Evolutionary conservation across 2,797 vertebrate species (phyloP), one percentile per base, ranked within the genome.

Genomic region (Anniella stebbinsi): DNA sequence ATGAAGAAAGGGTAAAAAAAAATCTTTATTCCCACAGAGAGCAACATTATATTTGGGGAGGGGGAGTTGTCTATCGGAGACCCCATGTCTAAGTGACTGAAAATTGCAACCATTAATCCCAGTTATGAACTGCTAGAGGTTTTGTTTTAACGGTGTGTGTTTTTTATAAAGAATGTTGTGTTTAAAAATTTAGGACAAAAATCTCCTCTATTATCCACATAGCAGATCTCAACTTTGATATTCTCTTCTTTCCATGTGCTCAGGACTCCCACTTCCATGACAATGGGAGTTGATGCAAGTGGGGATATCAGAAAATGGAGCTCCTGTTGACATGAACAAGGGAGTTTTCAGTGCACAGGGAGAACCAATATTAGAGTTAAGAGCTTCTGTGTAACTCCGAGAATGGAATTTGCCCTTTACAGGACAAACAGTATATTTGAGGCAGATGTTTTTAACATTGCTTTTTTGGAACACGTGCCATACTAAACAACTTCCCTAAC

Each of bases 41-140:
- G 95, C 89, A 93, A 95, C 96, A 96, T 95, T 97, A 92, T 91
- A 89, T 89, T 94, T n/a, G 41, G 63, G 51, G 38, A 76, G 18
- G 1, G 36, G 36, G 51, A 23, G 96, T 96, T 94, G 95, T 97
- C 96, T 97, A 94, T 92, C 95, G 94, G 96, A 97, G 97, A 97
- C 97, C 97, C 96, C 96, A 95, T 38, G 96, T 97, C 96, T 97
- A 96, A 97, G 96, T 96, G 96, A 97, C 97, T 96, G 97, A 96
- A 97, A 97, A 97, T 96, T 97, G 96, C 96, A 95, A 97, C 97
- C 97, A 96, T 97, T 96, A 97, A 97, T 97, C 96, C 97, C 96
- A 95, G 97, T 96, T 97, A 97, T 95, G 96, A 97, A 97, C 96
- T 67, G 95, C 93, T 95, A 96, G 89, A 87, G 72, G 48, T 77